Conservation (phyloP, 2,888 invertebrate genomes). For the Cephus sareptanus region DNA sequence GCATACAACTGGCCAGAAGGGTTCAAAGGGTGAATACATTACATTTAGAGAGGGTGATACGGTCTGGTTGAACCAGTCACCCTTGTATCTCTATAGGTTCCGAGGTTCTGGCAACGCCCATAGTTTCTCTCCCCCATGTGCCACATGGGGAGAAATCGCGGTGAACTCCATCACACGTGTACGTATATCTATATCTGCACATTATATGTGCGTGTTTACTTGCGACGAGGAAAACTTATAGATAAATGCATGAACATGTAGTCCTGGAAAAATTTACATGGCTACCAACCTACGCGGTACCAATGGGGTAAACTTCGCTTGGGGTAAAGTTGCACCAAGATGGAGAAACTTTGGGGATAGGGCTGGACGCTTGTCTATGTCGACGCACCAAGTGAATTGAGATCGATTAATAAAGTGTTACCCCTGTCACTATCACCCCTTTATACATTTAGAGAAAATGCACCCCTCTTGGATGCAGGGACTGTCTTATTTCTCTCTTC, state of each 20-base stretch:
- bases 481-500: neutral
- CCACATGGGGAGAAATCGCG: neutral
- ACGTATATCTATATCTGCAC: neutral
- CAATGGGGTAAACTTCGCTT: neutral
- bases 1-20: conserved; percentile 30
- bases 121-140: neutral
- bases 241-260: neutral
- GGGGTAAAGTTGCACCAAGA: neutral
- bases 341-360: neutral
- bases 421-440: neutral
- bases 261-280: neutral
- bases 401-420: neutral
- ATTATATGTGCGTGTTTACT: neutral
- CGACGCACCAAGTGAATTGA: neutral
- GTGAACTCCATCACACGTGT: neutral
- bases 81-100: conserved; percentile 22
- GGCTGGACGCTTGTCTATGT: neutral
- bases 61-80: neutral
- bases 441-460: neutral
- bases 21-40: conserved; percentile 35
- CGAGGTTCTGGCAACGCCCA: neutral
- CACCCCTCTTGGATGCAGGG: neutral
- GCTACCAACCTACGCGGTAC: neutral
- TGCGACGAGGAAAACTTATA: neutral
- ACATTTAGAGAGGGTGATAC: conserved; percentile 23